Base-by-base conservation (phyloP, 2,113 vertebrate species). In the Sebastes fasciatus region DNA sequence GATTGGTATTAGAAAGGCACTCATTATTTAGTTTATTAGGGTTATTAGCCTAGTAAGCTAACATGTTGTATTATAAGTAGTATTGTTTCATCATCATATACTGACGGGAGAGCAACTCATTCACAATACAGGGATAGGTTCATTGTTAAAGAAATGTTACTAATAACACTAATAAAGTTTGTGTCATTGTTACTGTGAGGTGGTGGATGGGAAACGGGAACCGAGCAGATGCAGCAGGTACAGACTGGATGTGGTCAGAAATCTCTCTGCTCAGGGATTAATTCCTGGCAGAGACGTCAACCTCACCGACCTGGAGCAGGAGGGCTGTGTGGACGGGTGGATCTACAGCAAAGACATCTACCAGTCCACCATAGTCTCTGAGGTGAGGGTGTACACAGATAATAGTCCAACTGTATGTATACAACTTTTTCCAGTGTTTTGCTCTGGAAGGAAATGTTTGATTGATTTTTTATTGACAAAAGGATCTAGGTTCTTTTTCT, bases 261-360 rank as follows among this genome's bases (percentile, higher is more conserved):
- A 93, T 21, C 90, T 95, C n/a, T 95, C 93, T 0, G 84, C 78
- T 71, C 83, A 61, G 51, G 90, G 90, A 6, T 74, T 70, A 12
- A 5, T 75, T 40, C 91, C 93, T 7, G 91, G 67, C 8, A 63
- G 34, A 4, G 92, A 94, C 1, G 40, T 95, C 5, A 94, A 95
- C 85, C 76, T 95, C 63, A 92, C 91, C 0, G 69, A 86, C 21
- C 58, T 95, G 71, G 74, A 87, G 68, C 90, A 87, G 78, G 94
- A 95, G 88, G 19, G 4, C 26, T 94, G 93, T 75, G 42, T 91
- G 71, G 92, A 95, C 4, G 94, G 95, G 4, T 95, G 94, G 94
- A 90, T 14, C 64, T 96, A 95, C 90, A 94, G 94, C 77, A 91
- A 14, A 77, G 93, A 94, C 2, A 73, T 87, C 66, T 95, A 94